Conservation (phyloP, 2,888 invertebrate genomes). For the Saturnia japonica region DNA sequence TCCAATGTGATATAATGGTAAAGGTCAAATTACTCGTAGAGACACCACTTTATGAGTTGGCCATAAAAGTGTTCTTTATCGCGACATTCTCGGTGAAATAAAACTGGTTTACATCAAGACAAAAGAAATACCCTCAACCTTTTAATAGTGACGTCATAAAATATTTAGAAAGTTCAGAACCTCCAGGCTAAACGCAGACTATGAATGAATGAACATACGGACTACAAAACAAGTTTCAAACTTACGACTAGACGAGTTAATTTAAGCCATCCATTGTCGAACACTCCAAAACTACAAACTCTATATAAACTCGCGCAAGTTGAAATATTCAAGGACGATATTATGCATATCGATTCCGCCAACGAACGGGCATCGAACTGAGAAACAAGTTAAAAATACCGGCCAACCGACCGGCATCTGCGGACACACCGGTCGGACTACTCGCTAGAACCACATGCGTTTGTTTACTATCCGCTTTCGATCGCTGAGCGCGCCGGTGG, state of each 20-base stretch:
- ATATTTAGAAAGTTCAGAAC: constrained; percentile 57
- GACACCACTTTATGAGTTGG: constrained; percentile 54
- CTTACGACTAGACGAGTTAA: constrained; percentile 55
- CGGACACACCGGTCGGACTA: constrained; percentile 77
- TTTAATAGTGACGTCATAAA: constrained; percentile 47
- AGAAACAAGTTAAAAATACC: constrained; percentile 80
- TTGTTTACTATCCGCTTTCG: constrained; percentile 76
- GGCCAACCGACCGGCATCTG: constrained; percentile 75
- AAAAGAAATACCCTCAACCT: constrained; percentile 43
- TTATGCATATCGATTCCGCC: constrained; percentile 78
- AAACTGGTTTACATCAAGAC: constrained; percentile 44
- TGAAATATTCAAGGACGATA: constrained; percentile 67
- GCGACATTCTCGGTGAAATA: constrained; percentile 54
- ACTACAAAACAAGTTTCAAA: constrained; percentile 59
- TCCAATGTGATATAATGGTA: constrained; percentile 51
- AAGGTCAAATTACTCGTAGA: constrained; percentile 64
- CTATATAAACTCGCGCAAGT: constrained; percentile 58
- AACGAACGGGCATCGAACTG: constrained; percentile 79
- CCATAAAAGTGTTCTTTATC: constrained; percentile 61
- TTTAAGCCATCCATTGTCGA: constrained; percentile 45
- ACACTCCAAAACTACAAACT: constrained; percentile 48
- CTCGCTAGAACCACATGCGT: constrained; percentile 74
- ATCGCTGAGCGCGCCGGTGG: constrained; percentile 52
- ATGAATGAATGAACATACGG: constrained; percentile 44
- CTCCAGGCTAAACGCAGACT: constrained; percentile 41